A percentile compares a stretch with the other conserved stretches of the same genome.
phyloP scores from a whole-genome alignment of 1,140 invertebrate species.

The Bombus vancouverensis region DNA sequence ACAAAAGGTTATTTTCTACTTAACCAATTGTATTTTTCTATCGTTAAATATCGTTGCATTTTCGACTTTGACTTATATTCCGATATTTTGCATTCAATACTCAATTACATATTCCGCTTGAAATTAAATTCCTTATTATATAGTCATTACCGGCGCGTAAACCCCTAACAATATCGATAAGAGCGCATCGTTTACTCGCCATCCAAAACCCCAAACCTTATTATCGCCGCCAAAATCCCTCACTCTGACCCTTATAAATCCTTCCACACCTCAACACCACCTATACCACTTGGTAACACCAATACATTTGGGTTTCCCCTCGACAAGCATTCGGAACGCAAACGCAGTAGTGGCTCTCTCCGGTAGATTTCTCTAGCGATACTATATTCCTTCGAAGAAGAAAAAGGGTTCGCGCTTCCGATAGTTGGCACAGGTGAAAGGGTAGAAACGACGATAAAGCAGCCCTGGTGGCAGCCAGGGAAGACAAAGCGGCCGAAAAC shows the following conservation, averaged over 20 bases:
- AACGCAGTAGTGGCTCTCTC: neutral
- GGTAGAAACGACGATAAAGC: constrained; percentile 47
- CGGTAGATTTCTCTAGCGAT: neutral
- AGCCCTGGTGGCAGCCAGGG: neutral
- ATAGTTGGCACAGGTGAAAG: constrained; percentile 51
- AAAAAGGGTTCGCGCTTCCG: constrained; percentile 19
- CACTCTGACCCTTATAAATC: neutral
- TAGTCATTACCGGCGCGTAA: neutral
- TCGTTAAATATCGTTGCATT: neutral
- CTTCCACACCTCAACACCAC: neutral
- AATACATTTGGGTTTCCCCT: neutral
- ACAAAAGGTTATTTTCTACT: neutral
- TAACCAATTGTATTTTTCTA: neutral
- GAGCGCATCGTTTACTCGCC: neutral
- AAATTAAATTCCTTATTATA: neutral
- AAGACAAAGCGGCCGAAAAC: constrained; percentile 62
- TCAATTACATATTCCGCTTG: no score
- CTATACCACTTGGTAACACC: neutral
- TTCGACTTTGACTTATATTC: no score
- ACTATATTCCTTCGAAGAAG: no score
- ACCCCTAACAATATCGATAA: neutral
- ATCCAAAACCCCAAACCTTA: neutral
- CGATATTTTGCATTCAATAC: no score
- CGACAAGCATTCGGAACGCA: neutral
- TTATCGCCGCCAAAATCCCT: neutral